Evolutionary conservation across 2,797 vertebrate species (phyloP).

Genomic region (Rhinogobio ventralis): DNA sequence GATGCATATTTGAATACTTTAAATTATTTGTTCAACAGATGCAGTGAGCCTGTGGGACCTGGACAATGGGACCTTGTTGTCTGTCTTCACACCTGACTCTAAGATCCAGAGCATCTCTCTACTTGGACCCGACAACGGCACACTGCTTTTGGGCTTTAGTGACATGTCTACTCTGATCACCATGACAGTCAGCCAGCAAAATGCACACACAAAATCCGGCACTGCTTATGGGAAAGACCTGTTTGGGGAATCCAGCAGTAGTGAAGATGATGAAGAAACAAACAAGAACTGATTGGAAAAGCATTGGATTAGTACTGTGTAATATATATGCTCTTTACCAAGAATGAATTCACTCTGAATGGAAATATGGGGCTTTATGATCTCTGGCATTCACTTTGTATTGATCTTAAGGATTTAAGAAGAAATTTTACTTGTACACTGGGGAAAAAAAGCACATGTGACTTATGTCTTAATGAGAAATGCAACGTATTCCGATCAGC

Average conservation of each 20-base stretch:
- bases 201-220: conserved; percentile 36
- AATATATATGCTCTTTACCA: conserved; percentile 6
- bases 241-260: conserved; percentile 74
- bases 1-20: not conserved
- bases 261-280: conserved; percentile 67
- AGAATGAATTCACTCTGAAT: not conserved
- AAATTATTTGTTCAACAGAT: conserved; percentile 47
- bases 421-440: not conserved
- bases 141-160: conserved; percentile 67
- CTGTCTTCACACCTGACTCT: conserved; percentile 70
- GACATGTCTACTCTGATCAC: conserved; percentile 70
- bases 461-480: not conserved
- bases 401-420: not conserved
- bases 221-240: conserved; percentile 54
- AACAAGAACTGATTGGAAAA: conserved; percentile 9
- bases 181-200: conserved; percentile 59
- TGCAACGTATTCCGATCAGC: not conserved
- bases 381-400: not conserved
- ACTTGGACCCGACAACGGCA: conserved; percentile 59
- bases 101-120: conserved; percentile 65
- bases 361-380: not conserved
- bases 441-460: not conserved
- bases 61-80: conserved; percentile 63
- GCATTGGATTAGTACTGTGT: not conserved
- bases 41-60: conserved; percentile 73